Conservation (phyloP, 2,888 invertebrate genomes). For the Drosophila peninsularis region DNA sequence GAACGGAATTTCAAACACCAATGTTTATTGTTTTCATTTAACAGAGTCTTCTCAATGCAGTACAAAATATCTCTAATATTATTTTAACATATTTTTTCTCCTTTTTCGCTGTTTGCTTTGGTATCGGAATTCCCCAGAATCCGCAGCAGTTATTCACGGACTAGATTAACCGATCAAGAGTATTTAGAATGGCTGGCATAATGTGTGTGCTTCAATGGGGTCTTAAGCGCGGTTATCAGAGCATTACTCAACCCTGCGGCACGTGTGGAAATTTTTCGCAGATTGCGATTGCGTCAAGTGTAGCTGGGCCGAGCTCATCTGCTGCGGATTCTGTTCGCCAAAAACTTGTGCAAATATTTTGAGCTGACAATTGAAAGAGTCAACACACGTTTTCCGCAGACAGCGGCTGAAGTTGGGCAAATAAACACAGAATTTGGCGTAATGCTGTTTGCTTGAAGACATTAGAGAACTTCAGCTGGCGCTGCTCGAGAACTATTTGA, state of each 20-base stretch:
- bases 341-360: slow-evolving; percentile 43
- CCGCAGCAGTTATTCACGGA: slow-evolving; percentile 5
- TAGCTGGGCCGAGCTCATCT: slow-evolving; percentile 30
- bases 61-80: neutral
- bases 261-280: slow-evolving; percentile 64
- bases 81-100: neutral
- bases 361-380: slow-evolving; percentile 24
- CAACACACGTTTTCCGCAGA: slow-evolving; percentile 26
- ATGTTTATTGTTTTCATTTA: too few relatives aligned
- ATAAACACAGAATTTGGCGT: neutral
- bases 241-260: slow-evolving; percentile 35
- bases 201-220: neutral
- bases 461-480: neutral
- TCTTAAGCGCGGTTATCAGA: slow-evolving; percentile 3
- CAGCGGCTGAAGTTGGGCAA: slow-evolving; percentile 7
- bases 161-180: slow-evolving; percentile 5
- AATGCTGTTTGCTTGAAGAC: neutral
- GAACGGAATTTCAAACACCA: neutral
- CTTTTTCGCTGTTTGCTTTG: neutral
- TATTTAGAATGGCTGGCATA: neutral
- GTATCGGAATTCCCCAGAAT: slow-evolving; percentile 6
- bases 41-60: neutral
- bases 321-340: neutral
- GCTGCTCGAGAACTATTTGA: neutral
- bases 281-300: slow-evolving; percentile 72